Evolutionary conservation across 2,888 invertebrate species (phyloP).

Genomic region (Lycia hirtaria): DNA sequence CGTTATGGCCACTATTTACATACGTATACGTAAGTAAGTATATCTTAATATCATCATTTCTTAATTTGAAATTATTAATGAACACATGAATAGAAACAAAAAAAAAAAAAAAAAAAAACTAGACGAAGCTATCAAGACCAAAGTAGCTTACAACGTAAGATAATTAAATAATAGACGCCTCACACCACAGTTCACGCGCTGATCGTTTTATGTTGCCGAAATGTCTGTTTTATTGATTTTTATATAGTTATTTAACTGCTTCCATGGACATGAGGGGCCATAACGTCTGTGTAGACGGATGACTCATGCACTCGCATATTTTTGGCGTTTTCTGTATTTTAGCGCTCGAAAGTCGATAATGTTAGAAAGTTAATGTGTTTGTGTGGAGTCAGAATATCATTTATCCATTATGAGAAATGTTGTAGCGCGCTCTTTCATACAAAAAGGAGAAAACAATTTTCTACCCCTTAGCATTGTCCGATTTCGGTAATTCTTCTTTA

Average conservation of each 20-base stretch:
- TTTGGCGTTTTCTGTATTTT: background rate
- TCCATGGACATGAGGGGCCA: conserved; percentile 25
- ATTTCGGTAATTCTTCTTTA: no score
- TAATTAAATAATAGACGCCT: conserved; percentile 28
- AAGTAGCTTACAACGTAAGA: background rate
- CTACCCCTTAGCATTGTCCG: no score
- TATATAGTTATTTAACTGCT: conserved; percentile 34
- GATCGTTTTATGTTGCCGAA: conserved; percentile 25
- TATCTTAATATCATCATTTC: no score
- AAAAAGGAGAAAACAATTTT: no score
- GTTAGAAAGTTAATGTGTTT: conserved; percentile 1
- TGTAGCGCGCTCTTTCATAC: no score
- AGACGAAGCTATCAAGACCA: background rate
- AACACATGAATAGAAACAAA: no score
- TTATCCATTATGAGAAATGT: background rate
- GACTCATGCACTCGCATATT: conserved; percentile 14
- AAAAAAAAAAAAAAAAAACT: background rate
- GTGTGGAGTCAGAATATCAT: no score
- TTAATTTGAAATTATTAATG: no score
- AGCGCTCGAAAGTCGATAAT: no score
- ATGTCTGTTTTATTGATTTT: conserved; percentile 30
- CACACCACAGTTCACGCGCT: conserved; percentile 31
- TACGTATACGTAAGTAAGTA: no score
- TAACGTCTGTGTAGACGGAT: conserved; percentile 14
- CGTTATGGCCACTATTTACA: no score